These are phyloP conservation scores for Eupithecia pulchellata DNA, from an alignment of 2,888 invertebrate genomes.

Conservation along the genomic window DNA sequence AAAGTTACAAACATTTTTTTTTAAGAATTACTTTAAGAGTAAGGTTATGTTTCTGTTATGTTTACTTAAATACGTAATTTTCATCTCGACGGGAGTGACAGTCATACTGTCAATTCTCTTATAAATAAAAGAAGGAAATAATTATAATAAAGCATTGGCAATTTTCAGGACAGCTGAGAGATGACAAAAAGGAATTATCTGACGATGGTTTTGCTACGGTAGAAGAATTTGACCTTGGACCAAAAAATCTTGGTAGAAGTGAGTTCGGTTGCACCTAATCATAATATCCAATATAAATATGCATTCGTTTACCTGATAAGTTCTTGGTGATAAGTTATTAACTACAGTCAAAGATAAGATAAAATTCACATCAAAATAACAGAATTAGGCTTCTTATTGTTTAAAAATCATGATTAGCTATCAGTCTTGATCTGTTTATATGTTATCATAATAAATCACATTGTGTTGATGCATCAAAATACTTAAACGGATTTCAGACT, in stretches of 20 bases:
- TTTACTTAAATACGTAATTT: too few species aligned
- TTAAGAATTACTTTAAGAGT: too few species aligned
- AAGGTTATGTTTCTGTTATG: too few species aligned
- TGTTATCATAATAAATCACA: not conserved
- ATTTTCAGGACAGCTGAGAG: slow-evolving; percentile 52
- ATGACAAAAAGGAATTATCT: slow-evolving; percentile 50
- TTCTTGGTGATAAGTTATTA: not conserved
- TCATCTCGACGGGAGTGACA: too few species aligned
- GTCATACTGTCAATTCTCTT: too few species aligned
- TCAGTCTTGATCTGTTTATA: not conserved
- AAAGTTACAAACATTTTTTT: too few species aligned
- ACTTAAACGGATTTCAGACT: slow-evolving; percentile 54
- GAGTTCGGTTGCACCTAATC: slow-evolving; percentile 4
- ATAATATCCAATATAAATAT: not conserved
- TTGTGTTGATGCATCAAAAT: too few species aligned
- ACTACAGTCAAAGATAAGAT: not conserved
- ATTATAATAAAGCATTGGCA: not conserved
- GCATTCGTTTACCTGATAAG: not conserved
- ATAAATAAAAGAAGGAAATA: too few species aligned
- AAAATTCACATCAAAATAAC: not conserved
- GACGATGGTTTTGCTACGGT: slow-evolving; percentile 67
- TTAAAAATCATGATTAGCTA: not conserved
- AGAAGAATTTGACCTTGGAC: slow-evolving; percentile 64
- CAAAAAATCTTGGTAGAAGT: slow-evolving; percentile 50
- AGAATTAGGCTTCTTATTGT: not conserved